phyloP scores from a whole-genome alignment of 1,140 invertebrate genomes.

The Pseudomyrmex pallidus region DNA sequence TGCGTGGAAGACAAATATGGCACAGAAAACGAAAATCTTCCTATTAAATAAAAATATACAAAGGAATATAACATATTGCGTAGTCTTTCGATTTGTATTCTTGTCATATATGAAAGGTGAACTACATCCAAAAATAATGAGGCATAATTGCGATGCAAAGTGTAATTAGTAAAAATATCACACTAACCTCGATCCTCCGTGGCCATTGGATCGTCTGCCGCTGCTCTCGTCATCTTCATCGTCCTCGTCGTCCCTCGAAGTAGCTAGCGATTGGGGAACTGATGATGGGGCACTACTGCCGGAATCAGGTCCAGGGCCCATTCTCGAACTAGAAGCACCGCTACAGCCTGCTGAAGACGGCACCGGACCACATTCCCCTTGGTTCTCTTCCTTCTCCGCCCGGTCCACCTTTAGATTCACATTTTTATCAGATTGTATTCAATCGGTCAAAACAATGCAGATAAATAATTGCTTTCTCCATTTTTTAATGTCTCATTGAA shows the following conservation, averaged over 20 bases:
- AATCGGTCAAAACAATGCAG: background rate
- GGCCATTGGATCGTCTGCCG: slow-evolving; percentile 79
- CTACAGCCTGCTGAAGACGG: slow-evolving; percentile 74
- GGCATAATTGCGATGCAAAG: background rate
- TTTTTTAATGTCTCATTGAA: too few relatives aligned
- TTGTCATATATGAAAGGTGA: background rate
- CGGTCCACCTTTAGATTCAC: slow-evolving; percentile 81
- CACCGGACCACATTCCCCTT: slow-evolving; percentile 81
- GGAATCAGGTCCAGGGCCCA: slow-evolving; percentile 83
- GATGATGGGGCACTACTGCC: slow-evolving; percentile 84
- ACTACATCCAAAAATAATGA: background rate
- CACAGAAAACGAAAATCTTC: background rate
- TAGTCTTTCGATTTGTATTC: background rate
- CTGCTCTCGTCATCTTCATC: slow-evolving; percentile 84
- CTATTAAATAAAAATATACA: background rate
- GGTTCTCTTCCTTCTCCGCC: slow-evolving; percentile 83
- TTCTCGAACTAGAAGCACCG: slow-evolving; percentile 81
- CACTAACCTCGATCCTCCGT: slow-evolving; percentile 80
- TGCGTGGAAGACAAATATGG: too few relatives aligned
- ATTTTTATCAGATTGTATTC: background rate
- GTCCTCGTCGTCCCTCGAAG: slow-evolving; percentile 83
- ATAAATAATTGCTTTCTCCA: too few relatives aligned
- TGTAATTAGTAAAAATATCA: background rate
- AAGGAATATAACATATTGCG: background rate
- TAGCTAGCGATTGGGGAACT: slow-evolving; percentile 82